Percentiles rank a stretch among this genome's conserved stretches.
These are phyloP conservation scores for Andricus curvator DNA, from an alignment of 2,888 invertebrate genomes.

Conservation along the genomic window DNA sequence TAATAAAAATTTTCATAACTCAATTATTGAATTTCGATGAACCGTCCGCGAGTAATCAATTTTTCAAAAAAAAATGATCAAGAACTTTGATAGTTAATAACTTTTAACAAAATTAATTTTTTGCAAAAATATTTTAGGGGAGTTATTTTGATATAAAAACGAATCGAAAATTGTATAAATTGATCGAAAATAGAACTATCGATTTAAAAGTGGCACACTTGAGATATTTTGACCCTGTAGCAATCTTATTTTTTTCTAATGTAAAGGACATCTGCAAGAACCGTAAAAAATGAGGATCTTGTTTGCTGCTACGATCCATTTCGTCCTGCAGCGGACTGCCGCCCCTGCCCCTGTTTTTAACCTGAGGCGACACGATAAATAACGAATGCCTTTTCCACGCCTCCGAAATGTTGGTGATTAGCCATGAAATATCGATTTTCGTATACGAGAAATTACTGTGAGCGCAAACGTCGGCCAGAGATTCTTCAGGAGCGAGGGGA, in stretches of 20 bases:
- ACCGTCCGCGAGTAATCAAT: too few species aligned
- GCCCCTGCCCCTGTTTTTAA: slow-evolving; percentile 48
- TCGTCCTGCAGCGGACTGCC: slow-evolving; percentile 17
- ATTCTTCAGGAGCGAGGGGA: slow-evolving; percentile 27
- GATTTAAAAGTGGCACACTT: too few species aligned
- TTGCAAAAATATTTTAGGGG: too few species aligned
- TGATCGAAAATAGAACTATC: too few species aligned
- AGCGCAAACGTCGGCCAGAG: slow-evolving; percentile 41
- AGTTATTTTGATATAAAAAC: too few species aligned
- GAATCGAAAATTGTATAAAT: too few species aligned
- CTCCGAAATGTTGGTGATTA: slow-evolving; percentile 78
- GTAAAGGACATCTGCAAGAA: slow-evolving; percentile 30
- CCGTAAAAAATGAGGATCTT: slow-evolving; percentile 21
- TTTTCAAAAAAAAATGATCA: too few species aligned
- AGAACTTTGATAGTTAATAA: too few species aligned
- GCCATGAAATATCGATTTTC: slow-evolving; percentile 78
- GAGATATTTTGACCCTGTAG: too few species aligned
- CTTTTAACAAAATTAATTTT: too few species aligned
- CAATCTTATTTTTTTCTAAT: neutral
- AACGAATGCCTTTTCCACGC: slow-evolving; percentile 78
- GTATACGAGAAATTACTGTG: slow-evolving; percentile 73
- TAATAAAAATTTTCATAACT: too few species aligned
- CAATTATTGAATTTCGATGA: too few species aligned
- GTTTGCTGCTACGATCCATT: slow-evolving; percentile 29
- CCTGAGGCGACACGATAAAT: slow-evolving; percentile 77